Percentiles rank a stretch among this genome's conserved stretches.
Conservation (phyloP, 1,140 invertebrate genomes). For the Brachionus rubens region DNA sequence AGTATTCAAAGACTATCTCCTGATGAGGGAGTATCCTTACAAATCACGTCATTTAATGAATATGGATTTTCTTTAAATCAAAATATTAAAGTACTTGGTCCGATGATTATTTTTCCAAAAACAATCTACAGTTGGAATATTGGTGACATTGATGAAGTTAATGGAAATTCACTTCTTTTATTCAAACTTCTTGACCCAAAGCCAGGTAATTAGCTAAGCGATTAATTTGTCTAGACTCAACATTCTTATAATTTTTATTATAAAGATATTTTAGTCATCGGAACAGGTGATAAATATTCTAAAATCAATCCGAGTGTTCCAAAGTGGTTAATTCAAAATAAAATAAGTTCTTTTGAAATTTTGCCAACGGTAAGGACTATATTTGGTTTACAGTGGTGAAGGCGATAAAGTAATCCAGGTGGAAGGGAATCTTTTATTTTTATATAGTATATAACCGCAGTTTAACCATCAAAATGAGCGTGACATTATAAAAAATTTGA, state of each 20-base stretch:
- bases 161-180: constrained; percentile 33
- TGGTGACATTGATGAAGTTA: constrained; percentile 24
- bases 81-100: constrained; percentile 19
- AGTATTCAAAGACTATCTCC: not conserved
- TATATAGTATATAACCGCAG: too few species aligned
- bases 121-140: constrained; percentile 45
- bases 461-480: too few species aligned
- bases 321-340: constrained; percentile 44
- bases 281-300: constrained; percentile 42
- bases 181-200: constrained; percentile 41
- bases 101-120: constrained; percentile 32
- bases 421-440: too few species aligned
- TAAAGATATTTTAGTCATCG: constrained; percentile 24
- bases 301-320: constrained; percentile 29
- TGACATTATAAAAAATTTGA: too few species aligned
- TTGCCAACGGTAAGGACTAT: constrained; percentile 30
- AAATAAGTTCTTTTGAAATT: constrained; percentile 35
- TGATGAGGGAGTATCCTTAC: constrained; percentile 21
- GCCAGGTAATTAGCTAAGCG: too few species aligned
- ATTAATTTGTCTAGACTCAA: not conserved
- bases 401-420: too few species aligned
- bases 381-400: too few species aligned
- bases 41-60: constrained; percentile 41
- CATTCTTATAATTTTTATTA: not conserved
- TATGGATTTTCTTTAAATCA: constrained; percentile 28